Percentiles rank a stretch among this genome's conserved stretches.
phyloP scores from a whole-genome alignment of 2,888 invertebrate species.

The Chrysopilus asiliformis region DNA sequence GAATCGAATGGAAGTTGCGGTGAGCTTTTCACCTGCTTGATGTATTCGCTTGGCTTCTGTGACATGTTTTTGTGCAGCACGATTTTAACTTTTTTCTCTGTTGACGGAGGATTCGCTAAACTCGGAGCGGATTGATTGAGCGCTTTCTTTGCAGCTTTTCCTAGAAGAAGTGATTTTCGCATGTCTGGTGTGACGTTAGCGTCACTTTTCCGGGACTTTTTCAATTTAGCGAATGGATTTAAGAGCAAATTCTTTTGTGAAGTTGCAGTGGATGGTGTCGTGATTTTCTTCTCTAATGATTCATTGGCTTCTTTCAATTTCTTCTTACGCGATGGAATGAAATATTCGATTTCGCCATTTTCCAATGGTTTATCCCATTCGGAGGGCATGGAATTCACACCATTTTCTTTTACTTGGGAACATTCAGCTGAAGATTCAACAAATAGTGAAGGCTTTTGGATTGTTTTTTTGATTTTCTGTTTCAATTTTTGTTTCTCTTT shows the following conservation, averaged over 20 bases:
- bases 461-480: slow-evolving; percentile 5
- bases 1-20: slow-evolving; percentile 67
- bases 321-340: slow-evolving; percentile 27
- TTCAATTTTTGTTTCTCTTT: slow-evolving; percentile 3
- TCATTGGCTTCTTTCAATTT: slow-evolving; percentile 26
- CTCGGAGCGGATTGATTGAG: slow-evolving; percentile 8
- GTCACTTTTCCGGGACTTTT: no score
- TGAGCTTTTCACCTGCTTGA: slow-evolving; percentile 52
- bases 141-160: slow-evolving; percentile 13
- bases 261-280: slow-evolving; percentile 15
- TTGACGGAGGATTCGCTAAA: slow-evolving; percentile 3
- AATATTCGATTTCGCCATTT: slow-evolving; percentile 35
- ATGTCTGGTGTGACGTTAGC: no score
- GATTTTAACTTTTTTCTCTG: slow-evolving; percentile 56
- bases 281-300: slow-evolving; percentile 17
- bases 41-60: slow-evolving; percentile 61
- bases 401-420: background rate
- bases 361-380: slow-evolving; percentile 36
- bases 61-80: slow-evolving; percentile 53
- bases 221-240: slow-evolving; percentile 20
- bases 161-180: slow-evolving; percentile 10
- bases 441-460: background rate
- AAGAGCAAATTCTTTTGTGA: slow-evolving; percentile 17
- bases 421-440: background rate
- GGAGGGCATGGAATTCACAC: slow-evolving; percentile 7